Evolutionary conservation across 35 echinoderm and acorn worm species (phyloP).

Genomic region (Amphiura filiformis): DNA sequence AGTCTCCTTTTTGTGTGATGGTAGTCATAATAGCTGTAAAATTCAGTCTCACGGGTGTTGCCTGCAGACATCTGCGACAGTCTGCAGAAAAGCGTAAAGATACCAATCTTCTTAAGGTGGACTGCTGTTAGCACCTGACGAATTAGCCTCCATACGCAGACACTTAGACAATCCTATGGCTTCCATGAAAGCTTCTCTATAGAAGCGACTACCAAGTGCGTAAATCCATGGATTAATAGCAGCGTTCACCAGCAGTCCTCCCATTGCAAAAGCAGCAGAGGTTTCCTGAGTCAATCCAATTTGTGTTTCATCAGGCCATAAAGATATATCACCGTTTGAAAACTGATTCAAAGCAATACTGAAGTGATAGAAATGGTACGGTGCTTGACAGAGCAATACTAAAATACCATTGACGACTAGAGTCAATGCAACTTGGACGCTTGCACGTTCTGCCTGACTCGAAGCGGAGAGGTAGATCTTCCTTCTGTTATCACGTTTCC

Average conservation of each 20-base stretch:
- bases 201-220: background rate
- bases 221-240: background rate
- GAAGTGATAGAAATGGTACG: background rate
- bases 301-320: background rate
- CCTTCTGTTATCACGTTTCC: background rate
- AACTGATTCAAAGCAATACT: background rate
- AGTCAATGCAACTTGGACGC: background rate
- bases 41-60: too few relatives aligned
- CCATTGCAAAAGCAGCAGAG: background rate
- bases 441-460: background rate
- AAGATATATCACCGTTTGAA: background rate
- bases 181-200: background rate
- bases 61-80: too few relatives aligned
- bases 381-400: background rate
- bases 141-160: too few relatives aligned
- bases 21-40: too few relatives aligned
- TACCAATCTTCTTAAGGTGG: too few relatives aligned
- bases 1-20: too few relatives aligned
- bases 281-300: background rate
- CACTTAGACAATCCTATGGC: background rate
- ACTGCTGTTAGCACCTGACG: too few relatives aligned
- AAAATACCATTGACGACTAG: background rate
- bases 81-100: too few relatives aligned
- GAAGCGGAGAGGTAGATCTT: background rate
- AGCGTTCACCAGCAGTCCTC: background rate